These are phyloP conservation scores for Pinctada fucata DNA, from an alignment of 2,888 invertebrate species.

Conservation along the genomic window DNA sequence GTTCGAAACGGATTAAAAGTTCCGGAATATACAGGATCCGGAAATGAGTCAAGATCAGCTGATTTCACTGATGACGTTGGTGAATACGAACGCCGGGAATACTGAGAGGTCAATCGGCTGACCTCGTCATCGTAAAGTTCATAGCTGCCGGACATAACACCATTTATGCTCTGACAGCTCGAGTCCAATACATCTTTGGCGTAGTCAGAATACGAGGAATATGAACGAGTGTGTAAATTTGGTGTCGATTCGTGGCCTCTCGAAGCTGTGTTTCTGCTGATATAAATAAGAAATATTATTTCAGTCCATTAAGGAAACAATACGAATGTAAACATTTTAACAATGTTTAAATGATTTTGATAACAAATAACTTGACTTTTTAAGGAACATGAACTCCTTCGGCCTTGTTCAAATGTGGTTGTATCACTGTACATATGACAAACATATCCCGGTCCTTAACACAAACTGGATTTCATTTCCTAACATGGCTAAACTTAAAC, in stretches of 20 bases:
- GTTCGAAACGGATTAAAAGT: slow-evolving; percentile 32
- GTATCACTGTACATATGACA: too few relatives aligned
- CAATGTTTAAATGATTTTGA: too few relatives aligned
- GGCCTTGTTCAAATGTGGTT: too few relatives aligned
- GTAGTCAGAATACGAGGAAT: slow-evolving; percentile 61
- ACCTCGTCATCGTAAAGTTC: slow-evolving; percentile 49
- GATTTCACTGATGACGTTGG: slow-evolving; percentile 49
- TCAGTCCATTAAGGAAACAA: too few relatives aligned
- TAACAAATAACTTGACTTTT: too few relatives aligned
- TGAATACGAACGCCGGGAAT: slow-evolving; percentile 15
- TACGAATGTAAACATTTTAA: too few relatives aligned
- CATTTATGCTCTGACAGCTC: slow-evolving; percentile 43
- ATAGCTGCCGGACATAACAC: slow-evolving; percentile 52
- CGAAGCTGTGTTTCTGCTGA: slow-evolving; percentile 33
- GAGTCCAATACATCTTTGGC: slow-evolving; percentile 58
- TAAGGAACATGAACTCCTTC: too few relatives aligned
- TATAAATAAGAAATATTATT: not conserved
- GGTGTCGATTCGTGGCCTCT: not conserved
- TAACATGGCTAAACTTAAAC: too few relatives aligned
- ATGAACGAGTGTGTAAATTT: slow-evolving; percentile 33
- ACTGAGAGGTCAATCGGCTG: slow-evolving; percentile 3
- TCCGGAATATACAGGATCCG: slow-evolving; percentile 37
- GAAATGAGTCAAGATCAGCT: slow-evolving; percentile 48
- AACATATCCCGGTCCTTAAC: too few relatives aligned
- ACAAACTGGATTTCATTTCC: too few relatives aligned